Conservation (phyloP, 1,140 invertebrate genomes). For the Palaemon carinicauda region DNA sequence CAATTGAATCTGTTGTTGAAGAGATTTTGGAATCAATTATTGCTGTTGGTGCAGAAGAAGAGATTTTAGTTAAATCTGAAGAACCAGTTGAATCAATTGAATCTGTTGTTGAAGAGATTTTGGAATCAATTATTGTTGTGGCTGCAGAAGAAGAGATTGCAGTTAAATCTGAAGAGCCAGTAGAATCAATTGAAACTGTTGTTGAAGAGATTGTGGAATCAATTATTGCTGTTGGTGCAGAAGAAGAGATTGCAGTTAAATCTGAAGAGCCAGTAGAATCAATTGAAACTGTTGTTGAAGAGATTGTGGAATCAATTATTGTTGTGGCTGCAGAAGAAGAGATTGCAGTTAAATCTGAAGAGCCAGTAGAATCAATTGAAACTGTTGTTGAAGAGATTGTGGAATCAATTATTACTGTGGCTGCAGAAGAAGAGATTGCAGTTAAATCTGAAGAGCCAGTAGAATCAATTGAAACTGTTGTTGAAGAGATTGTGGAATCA, state of each 20-base stretch:
- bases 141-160: no score
- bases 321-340: neutral
- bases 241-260: neutral
- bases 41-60: no score
- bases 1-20: no score
- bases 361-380: no score
- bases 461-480: neutral
- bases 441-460: neutral
- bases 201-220: neutral
- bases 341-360: neutral
- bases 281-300: neutral
- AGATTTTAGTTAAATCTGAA: no score
- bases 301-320: neutral
- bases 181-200: no score
- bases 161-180: no score
- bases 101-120: no score
- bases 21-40: no score
- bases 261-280: neutral
- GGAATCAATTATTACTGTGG: neutral
- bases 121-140: no score
- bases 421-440: neutral
- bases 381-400: neutral
- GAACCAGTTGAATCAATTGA: no score
- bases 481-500: neutral
- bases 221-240: no score